Base-by-base conservation (phyloP, 2,888 invertebrate species). In the Adelognathus sp. region DNA sequence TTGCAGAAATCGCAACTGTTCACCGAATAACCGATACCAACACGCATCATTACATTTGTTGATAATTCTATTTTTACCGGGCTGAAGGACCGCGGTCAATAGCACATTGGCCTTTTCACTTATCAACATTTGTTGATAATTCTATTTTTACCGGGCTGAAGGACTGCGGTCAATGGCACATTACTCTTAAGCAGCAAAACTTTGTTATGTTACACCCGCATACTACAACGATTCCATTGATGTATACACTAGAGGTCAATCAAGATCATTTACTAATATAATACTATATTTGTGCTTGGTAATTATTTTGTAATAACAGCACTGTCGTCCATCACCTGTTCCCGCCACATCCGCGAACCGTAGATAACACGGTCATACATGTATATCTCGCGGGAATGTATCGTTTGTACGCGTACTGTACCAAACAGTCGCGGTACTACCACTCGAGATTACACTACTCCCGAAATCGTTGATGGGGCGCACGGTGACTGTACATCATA, bases 391-490 rank as follows among this genome's bases (percentile, higher is more conserved):
- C n/a, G 0, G 36, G n/a, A 33, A 58, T n/a, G 44, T 44, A 44
- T 14, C 14, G 16, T 16, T 6, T 9, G 5, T 44, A 1, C 16
- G 16, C 0, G 6, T 16, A 14, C n/a, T n/a, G 6, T 44, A 44
- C 16, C 0, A 16, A 14, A 5, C 6, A 14, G 16, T 14, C 4
- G 44, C 14, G 16, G 7, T 5, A 6, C 16, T 16, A 16, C 44
- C 2, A 44, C 44, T 44, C 16, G 16, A 6, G 44, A 44, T 44
- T 14, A 14, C 6, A 39, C n/a, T 44, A 21, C 9, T 54, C 18
- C 41, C 29, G 21, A 41, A 69, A 69, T 58, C 56, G 44, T 56
- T 56, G 56, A 56, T n/a, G n/a, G 44, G 56, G 18, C n/a, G n/a
- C 16, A 46, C 29, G 7, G n/a, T n/a, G n/a, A n/a, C n/a, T 61